Evolutionary conservation across 1,140 invertebrate genomes (phyloP).

Genomic region (Diachasma alloeum): DNA sequence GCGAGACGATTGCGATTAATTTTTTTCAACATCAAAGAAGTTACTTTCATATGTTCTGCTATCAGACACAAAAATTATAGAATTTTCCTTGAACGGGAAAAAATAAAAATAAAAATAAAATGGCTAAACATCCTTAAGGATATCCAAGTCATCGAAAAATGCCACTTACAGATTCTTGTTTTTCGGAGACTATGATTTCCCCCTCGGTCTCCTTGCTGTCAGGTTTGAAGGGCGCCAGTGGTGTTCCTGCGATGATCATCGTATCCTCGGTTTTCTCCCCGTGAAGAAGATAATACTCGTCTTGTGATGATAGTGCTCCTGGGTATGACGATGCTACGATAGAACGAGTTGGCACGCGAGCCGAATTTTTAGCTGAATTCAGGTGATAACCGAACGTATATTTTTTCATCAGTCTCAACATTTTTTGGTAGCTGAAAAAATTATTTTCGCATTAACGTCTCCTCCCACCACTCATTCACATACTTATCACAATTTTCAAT

Average conservation of each 20-base stretch:
- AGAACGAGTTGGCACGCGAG: conserved; percentile 70
- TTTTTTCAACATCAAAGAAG: too few species aligned
- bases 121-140: too few species aligned
- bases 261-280: conserved; percentile 62
- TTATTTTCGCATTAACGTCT: neutral
- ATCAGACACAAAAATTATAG: too few species aligned
- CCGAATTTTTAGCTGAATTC: conserved; percentile 50
- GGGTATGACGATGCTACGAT: conserved; percentile 85
- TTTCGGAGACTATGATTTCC: neutral
- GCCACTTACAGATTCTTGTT: conserved; percentile 7
- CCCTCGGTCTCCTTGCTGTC: neutral
- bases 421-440: conserved; percentile 75
- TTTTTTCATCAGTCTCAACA: conserved; percentile 89
- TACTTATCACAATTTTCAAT: too few species aligned
- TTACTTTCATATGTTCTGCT: too few species aligned
- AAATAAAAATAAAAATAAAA: too few species aligned
- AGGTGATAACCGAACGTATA: conserved; percentile 85
- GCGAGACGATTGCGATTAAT: too few species aligned
- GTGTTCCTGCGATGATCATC: conserved; percentile 68
- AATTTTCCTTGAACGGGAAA: neutral
- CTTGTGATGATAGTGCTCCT: conserved; percentile 83
- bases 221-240: conserved; percentile 49
- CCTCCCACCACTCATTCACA: neutral
- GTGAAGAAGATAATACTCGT: conserved; percentile 82
- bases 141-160: too few species aligned